Evolutionary conservation across 2,888 invertebrate species (phyloP).

Genomic region (Dryocosmus kuriphilus): DNA sequence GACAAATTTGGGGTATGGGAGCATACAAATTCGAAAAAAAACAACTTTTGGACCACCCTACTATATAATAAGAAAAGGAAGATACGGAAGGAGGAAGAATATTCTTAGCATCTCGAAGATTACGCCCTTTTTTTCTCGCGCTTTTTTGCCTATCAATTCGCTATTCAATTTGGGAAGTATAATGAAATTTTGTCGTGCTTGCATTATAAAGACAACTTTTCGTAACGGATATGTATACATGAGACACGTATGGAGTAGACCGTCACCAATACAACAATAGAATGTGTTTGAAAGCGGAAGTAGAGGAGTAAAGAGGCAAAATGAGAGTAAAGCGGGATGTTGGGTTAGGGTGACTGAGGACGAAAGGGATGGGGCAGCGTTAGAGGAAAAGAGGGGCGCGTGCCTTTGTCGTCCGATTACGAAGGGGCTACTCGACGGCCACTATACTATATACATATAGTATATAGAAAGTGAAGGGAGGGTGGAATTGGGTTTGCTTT

Average conservation of each 20-base stretch:
- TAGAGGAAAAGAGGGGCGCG: constrained; percentile 35
- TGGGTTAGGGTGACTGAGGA: neutral
- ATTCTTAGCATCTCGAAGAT: neutral
- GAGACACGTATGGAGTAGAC: neutral
- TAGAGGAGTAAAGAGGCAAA: neutral
- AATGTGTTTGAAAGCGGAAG: constrained; percentile 15
- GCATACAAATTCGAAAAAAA: too few relatives aligned
- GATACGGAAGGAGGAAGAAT: neutral
- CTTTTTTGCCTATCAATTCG: neutral
- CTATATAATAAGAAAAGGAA: neutral
- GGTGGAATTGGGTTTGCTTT: constrained; percentile 38
- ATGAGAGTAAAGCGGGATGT: constrained; percentile 21
- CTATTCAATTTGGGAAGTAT: neutral
- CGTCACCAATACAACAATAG: neutral
- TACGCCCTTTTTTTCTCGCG: neutral
- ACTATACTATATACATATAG: neutral
- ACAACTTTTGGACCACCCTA: too few relatives aligned
- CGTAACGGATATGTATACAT: neutral
- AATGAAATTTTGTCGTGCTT: neutral
- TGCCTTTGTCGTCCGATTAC: constrained; percentile 44
- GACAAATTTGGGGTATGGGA: too few relatives aligned
- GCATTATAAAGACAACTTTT: neutral
- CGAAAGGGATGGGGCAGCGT: neutral
- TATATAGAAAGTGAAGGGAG: neutral
- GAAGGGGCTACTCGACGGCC: constrained; percentile 39